Evolutionary conservation across 2,888 invertebrate species (phyloP), one percentile per base, ranked within the genome.

Genomic region (Pheosia gnoma): DNA sequence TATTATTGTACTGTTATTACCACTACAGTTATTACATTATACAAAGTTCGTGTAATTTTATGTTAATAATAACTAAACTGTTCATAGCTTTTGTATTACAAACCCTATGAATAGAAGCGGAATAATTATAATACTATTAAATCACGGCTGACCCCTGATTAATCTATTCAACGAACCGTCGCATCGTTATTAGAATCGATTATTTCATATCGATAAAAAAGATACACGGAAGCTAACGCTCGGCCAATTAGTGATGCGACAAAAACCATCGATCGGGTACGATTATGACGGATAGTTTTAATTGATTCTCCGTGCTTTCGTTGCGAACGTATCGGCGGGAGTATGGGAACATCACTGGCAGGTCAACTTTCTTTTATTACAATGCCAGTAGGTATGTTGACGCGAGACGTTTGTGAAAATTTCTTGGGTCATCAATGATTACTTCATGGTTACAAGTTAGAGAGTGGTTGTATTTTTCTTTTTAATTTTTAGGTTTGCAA

Each of bases 291-390:
- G 83, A 87, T 85, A 79, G 75, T 67, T 80, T 57, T 87, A 85
- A 87, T 86, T 79, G 81, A 80, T 82, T 81, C 72, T 74, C 74
- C 78, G 79, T 79, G 80, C 82, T 87, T 82, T 85, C 83, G 63
- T 70, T 45, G 68, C 59, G 65, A 70, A 64, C 61, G 8, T 79
- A 81, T 77, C 79, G 38, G 55, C n/a, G 79, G 78, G 75, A 74
- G 84, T 86, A 88, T 90, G 90, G 87, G 90, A 91, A 90, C 85
- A 79, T 77, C 59, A 65, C 63, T 71, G 65, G 60, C 77, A 66
- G 87, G 88, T 87, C 86, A 87, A 86, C 91, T 91, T 90, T 91
- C 90, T 89, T 86, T 79, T 78, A 65, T 68, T 66, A 72, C 69
- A 76, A 71, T 70, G 73, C 60, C 58, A 53, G 58, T 59, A 38